Conservation (phyloP, 1,140 invertebrate genomes). For the Lasioglossum baleicum region DNA sequence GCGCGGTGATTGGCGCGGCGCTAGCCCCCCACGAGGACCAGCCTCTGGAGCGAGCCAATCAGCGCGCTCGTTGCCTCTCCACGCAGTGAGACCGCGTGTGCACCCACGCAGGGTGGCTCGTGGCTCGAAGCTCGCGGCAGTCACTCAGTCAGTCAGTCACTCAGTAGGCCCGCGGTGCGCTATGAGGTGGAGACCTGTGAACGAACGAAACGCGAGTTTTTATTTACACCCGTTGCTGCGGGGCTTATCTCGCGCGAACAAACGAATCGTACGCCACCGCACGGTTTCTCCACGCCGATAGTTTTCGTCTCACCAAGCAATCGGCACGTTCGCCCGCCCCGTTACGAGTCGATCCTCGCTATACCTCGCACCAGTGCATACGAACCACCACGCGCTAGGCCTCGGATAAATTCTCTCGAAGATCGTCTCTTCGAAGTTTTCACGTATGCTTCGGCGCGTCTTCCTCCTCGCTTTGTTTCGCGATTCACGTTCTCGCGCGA, state of each 20-base stretch:
- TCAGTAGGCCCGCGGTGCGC: constrained; percentile 77
- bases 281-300: no score
- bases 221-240: no score
- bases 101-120: constrained; percentile 75
- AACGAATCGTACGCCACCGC: no score
- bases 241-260: no score
- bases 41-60: constrained; percentile 70
- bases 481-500: no score
- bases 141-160: constrained; percentile 69
- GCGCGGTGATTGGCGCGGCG: constrained; percentile 62
- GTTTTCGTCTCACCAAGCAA: no score
- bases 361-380: constrained; percentile 1
- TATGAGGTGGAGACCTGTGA: constrained; percentile 66
- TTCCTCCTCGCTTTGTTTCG: no score
- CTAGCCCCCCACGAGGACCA: constrained; percentile 57
- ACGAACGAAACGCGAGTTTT: no score
- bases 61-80: constrained; percentile 21
- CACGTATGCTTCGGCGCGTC: no score
- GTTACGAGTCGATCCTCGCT: background rate
- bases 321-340: no score
- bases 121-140: constrained; percentile 61
- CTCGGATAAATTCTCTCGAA: no score
- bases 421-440: no score
- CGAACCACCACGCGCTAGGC: constrained; percentile 23
- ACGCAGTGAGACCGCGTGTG: constrained; percentile 71